Conservation (phyloP, 2,113 vertebrate genomes). For the Collichthys lucidus region DNA sequence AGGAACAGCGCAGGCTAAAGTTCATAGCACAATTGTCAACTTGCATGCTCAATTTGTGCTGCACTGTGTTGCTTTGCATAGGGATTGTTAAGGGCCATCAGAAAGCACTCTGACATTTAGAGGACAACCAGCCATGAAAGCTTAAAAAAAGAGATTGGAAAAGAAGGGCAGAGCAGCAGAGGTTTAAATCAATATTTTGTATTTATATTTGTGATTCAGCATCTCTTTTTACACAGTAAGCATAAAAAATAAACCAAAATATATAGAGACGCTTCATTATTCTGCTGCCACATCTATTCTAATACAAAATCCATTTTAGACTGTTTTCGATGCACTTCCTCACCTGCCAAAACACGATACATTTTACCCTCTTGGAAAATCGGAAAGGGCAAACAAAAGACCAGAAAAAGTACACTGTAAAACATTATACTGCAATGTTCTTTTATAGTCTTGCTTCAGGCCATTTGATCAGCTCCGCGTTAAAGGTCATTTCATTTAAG, state of each 20-base stretch:
- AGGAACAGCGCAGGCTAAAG: conserved; percentile 61
- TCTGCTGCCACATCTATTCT: conserved; percentile 44
- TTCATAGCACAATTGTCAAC: conserved; percentile 67
- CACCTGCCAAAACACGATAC: conserved; percentile 62
- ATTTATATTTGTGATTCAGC: conserved; percentile 29
- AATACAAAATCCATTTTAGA: conserved; percentile 47
- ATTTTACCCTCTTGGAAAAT: conserved; percentile 56
- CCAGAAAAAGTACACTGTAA: conserved; percentile 68
- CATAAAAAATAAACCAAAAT: conserved; percentile 43
- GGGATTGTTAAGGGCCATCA: conserved; percentile 65
- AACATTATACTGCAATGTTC: conserved; percentile 75
- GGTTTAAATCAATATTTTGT: conserved; percentile 48
- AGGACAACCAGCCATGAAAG: conserved; percentile 67
- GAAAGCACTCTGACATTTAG: conserved; percentile 75
- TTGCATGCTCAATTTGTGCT: conserved; percentile 65
- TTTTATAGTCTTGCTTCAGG: conserved; percentile 69
- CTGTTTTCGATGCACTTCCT: conserved; percentile 42
- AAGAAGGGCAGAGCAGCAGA: conserved; percentile 43
- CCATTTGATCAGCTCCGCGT: conserved; percentile 78
- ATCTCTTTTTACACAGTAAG: conserved; percentile 40
- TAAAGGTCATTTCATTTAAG: conserved; percentile 80
- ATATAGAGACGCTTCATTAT: conserved; percentile 28
- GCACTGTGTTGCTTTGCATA: conserved; percentile 45
- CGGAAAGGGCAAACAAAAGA: conserved; percentile 73
- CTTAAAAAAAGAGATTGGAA: conserved; percentile 41